A percentile compares a stretch with the other conserved stretches of the same genome.
Evolutionary conservation across 2,113 vertebrate species (phyloP).

Genomic region (Cranoglanis bouderius): DNA sequence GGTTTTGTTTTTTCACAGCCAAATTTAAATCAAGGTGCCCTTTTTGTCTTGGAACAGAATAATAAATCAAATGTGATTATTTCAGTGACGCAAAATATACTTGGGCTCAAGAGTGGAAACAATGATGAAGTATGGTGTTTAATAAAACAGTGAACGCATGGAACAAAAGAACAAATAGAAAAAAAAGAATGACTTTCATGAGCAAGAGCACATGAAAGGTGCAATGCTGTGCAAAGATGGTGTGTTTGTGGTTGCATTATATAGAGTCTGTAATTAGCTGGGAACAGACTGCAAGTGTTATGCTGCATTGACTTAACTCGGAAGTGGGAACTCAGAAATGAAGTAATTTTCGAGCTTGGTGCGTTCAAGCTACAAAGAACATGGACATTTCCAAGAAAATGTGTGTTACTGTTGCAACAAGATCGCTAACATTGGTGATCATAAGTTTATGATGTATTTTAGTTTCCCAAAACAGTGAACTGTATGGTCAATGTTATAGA

Average conservation of each 20-base stretch:
- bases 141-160: neutral
- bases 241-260: neutral
- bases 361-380: neutral
- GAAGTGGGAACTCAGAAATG: neutral
- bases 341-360: neutral
- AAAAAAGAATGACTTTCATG: neutral
- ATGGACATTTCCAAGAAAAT: neutral
- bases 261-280: neutral
- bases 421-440: neutral
- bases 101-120: neutral
- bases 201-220: slow-evolving; percentile 8
- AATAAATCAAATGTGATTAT: neutral
- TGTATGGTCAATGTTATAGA: neutral
- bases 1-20: neutral
- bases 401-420: neutral
- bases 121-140: neutral
- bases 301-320: neutral
- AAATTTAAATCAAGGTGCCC: neutral
- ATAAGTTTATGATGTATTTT: neutral
- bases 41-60: neutral
- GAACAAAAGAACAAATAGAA: neutral
- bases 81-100: neutral
- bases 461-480: neutral
- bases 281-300: neutral
- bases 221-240: neutral